Conservation (phyloP, 2,113 vertebrate species). For the Tenrec ecaudatus region DNA sequence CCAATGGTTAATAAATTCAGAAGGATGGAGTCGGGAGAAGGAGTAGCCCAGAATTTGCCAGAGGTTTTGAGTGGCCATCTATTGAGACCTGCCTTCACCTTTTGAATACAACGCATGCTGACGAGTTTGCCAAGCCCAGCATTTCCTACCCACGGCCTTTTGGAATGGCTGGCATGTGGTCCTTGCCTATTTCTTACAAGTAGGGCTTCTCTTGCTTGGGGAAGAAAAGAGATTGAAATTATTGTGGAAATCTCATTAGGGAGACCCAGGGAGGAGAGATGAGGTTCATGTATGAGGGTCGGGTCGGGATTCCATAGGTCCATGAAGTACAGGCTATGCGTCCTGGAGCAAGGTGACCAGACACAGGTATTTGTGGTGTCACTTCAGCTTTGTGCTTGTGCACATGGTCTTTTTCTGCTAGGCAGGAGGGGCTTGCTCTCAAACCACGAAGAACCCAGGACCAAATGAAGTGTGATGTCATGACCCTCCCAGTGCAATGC, state of each 20-base stretch:
- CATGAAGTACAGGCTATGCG: not conserved
- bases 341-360: not conserved
- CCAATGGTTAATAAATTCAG: not conserved
- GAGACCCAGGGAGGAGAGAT: not conserved
- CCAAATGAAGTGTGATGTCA: not conserved
- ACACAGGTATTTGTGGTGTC: not conserved
- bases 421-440: not conserved
- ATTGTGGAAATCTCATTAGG: not conserved
- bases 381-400: not conserved
- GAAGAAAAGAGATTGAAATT: not conserved
- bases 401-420: not conserved
- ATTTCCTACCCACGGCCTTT: not conserved
- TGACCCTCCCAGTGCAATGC: no score
- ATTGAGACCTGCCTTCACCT: not conserved
- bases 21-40: not conserved
- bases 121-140: not conserved
- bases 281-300: not conserved
- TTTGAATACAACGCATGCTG: not conserved
- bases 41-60: not conserved
- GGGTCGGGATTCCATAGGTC: not conserved
- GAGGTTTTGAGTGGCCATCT: not conserved
- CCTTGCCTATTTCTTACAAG: not conserved
- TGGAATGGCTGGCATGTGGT: not conserved
- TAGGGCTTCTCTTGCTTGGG: not conserved
- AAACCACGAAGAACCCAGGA: not conserved